Conservation (phyloP, 2,797 vertebrate genomes). For the Phoxinus dragarum region DNA sequence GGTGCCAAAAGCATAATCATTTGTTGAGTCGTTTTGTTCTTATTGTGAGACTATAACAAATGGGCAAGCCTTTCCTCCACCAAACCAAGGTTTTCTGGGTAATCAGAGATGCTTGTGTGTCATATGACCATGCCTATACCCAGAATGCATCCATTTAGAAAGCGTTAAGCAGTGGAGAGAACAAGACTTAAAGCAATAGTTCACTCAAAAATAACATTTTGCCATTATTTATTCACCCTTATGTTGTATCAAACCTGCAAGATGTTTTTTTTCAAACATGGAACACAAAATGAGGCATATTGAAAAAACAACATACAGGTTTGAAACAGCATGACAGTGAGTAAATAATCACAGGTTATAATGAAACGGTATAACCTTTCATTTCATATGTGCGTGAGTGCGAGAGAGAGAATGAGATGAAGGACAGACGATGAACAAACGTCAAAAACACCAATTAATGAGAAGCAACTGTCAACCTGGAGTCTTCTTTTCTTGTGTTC, state of each 20-base stretch:
- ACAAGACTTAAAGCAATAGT: neutral
- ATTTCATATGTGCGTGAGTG: conserved; percentile 7
- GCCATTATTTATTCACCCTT: neutral
- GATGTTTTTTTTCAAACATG: neutral
- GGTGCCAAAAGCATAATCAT: conserved; percentile 60
- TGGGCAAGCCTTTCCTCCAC: conserved; percentile 6
- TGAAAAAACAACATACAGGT: neutral
- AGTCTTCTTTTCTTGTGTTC: neutral
- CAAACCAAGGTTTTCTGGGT: conserved; percentile 25
- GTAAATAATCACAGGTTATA: conserved; percentile 1
- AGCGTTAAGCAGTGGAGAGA: neutral
- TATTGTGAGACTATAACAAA: conserved; percentile 4
- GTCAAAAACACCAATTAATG: conserved; percentile 25
- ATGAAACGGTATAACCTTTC: conserved; percentile 7
- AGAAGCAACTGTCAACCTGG: conserved; percentile 34
- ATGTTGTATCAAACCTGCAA: conserved; percentile 9
- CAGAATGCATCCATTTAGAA: conserved; percentile 6
- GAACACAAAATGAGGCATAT: neutral
- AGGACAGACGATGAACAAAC: conserved; percentile 18
- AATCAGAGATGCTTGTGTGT: conserved; percentile 12
- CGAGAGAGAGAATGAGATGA: conserved; percentile 26
- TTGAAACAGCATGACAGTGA: neutral
- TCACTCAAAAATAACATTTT: neutral
- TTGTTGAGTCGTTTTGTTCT: conserved; percentile 58
- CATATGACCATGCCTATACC: conserved; percentile 22